phyloP scores from a whole-genome alignment of 2,113 vertebrate species.

The Phalacrocorax aristotelis region DNA sequence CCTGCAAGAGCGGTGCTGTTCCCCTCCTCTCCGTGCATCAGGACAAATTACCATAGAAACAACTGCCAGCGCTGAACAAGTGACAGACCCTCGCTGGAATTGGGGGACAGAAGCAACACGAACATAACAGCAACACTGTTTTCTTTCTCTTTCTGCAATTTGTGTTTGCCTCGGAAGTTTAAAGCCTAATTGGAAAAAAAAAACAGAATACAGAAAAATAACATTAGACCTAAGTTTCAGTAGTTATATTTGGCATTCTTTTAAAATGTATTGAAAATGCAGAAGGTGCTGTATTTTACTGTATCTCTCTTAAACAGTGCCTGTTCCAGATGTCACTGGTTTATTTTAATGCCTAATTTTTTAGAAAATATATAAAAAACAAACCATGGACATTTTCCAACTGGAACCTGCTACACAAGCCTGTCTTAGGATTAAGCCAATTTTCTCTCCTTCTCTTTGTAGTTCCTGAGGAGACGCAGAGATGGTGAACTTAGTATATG shows the following conservation, averaged over 20 bases:
- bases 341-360: background rate
- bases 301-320: background rate
- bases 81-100: background rate
- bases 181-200: background rate
- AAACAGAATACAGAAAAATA: background rate
- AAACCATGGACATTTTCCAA: background rate
- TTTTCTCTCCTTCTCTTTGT: background rate
- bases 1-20: background rate
- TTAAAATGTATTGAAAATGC: background rate
- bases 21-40: background rate
- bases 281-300: background rate
- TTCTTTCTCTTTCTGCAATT: background rate
- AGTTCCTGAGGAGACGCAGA: background rate
- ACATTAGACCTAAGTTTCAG: background rate
- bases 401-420: background rate
- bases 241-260: background rate
- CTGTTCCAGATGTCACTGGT: background rate
- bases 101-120: background rate
- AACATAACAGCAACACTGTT: background rate
- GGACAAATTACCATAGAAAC: background rate
- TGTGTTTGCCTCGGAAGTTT: background rate
- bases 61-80: fast-evolving
- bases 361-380: background rate
- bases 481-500: background rate
- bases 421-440: background rate